phyloP scores from a whole-genome alignment of 2,888 invertebrate species.

The Cinara cedri region DNA sequence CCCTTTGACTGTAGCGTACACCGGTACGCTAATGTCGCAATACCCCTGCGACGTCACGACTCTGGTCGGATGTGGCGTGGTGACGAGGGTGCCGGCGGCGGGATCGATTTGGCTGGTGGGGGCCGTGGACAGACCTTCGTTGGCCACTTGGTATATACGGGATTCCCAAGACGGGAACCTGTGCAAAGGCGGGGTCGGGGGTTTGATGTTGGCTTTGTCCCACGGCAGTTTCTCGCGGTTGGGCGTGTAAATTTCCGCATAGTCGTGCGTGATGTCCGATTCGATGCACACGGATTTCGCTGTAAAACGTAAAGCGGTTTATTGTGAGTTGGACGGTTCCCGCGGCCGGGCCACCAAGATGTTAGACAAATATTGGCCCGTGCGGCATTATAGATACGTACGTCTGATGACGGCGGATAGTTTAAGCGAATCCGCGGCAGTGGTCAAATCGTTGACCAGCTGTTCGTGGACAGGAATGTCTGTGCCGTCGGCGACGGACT shows the following conservation, averaged over 20 bases:
- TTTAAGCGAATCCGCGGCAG: constrained; percentile 67
- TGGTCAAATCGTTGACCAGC: constrained; percentile 36
- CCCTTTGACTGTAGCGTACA: constrained; percentile 95
- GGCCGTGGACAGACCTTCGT: constrained; percentile 60
- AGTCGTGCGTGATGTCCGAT: constrained; percentile 76
- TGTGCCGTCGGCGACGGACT: constrained; percentile 30
- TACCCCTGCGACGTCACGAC: constrained; percentile 70
- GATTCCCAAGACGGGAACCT: constrained; percentile 94
- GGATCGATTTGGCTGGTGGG: constrained; percentile 55
- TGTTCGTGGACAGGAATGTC: constrained; percentile 34
- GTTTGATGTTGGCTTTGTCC: constrained; percentile 64
- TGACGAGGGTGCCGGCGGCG: background rate
- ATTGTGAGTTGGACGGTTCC: too few species aligned
- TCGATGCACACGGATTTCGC: constrained; percentile 63
- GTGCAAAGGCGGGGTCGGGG: constrained; percentile 90
- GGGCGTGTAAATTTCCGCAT: constrained; percentile 92
- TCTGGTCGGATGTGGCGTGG: constrained; percentile 9
- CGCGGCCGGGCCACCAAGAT: too few species aligned
- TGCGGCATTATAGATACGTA: constrained; percentile 37
- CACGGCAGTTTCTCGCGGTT: constrained; percentile 72
- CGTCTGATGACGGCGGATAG: constrained; percentile 62
- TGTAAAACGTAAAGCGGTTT: constrained; percentile 49
- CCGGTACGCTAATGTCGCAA: constrained; percentile 90
- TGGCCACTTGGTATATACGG: constrained; percentile 85
- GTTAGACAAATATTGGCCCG: too few species aligned